phyloP scores from a whole-genome alignment of 2,113 vertebrate genomes.

The Ciconia maguari region DNA sequence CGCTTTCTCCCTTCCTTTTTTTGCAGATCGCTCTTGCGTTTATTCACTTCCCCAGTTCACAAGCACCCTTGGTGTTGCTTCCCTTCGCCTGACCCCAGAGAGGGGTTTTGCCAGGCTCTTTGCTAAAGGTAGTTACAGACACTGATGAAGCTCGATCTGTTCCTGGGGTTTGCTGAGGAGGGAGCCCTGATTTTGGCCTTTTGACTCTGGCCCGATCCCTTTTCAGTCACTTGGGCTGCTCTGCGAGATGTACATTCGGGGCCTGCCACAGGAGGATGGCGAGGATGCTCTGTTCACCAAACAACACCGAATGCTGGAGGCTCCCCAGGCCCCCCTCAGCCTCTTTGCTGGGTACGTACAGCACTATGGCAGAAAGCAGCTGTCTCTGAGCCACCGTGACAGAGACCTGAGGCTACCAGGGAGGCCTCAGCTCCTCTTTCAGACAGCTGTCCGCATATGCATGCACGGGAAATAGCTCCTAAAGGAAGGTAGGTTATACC shows the following conservation, averaged over 20 bases:
- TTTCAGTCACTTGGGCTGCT: not conserved
- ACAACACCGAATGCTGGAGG: not conserved
- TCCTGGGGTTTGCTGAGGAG: not conserved
- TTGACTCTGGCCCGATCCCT: not conserved
- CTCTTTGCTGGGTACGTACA: not conserved
- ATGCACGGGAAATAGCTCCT: rapidly evolving
- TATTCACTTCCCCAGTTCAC: not conserved
- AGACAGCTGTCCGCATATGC: rapidly evolving
- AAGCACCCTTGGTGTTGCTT: not conserved
- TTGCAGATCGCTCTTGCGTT: not conserved
- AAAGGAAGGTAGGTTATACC: rapidly evolving
- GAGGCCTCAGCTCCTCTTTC: not conserved
- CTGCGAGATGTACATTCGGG: not conserved
- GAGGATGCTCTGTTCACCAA: rapidly evolving
- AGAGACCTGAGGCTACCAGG: no score
- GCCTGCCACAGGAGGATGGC: not conserved
- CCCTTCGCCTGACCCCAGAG: not conserved
- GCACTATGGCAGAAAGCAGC: not conserved
- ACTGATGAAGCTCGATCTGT: not conserved
- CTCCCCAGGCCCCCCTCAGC: not conserved
- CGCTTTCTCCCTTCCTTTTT: not conserved
- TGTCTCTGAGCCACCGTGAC: not conserved
- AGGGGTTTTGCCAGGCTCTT: not conserved
- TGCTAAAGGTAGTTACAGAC: not conserved
- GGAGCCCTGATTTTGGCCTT: not conserved